Evolutionary conservation across 2,888 invertebrate species (phyloP), one percentile per base, ranked within the genome.

Genomic region (Achlya flavicornis): DNA sequence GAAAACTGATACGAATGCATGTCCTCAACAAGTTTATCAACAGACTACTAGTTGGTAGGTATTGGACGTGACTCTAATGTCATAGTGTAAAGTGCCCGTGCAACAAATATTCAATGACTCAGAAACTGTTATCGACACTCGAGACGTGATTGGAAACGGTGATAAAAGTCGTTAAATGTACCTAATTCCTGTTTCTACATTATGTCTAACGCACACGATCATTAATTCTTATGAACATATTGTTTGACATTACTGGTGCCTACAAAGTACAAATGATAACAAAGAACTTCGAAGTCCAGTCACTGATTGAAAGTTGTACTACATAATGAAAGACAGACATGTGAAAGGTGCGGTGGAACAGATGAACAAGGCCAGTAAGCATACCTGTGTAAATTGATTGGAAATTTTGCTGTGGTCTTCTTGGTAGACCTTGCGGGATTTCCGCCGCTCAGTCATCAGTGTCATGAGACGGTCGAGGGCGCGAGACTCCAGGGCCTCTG

Each of bases 341-440:
- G 46, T 46, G 46, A 46, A 46, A 46, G 46, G 46, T 46, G n/a
- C 46, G 46, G 7, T 46, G n/a, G 46, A 46, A 46, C n/a, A n/a
- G 5, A 53, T 10, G 19, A 53, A 53, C 53, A 53, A 53, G 53
- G 53, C 10, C 53, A 53, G 53, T 53, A 19, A 46, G 66, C 84
- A 64, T 80, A 92, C 97, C 95, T 97, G 96, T 76, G 96, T 95
- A 80, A 97, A 96, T 82, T 97, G 97, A 64, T 96, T 95, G 62
- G 96, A 96, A 78, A 98, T 96, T 85, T 97, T 96, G 66, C 95
- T 95, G 83, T 98, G 97, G 83, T 98, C 98, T 82, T 99, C 98
- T 81, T 97, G 97, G 85, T 98, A 98, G 62, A 95, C 94, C 88
- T 98, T 98, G 75, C 97, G 95, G 5, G 97, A 96, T 86, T 97